Base-by-base conservation (phyloP, 2,797 vertebrate species). In the Premnoplex brunnescens region DNA sequence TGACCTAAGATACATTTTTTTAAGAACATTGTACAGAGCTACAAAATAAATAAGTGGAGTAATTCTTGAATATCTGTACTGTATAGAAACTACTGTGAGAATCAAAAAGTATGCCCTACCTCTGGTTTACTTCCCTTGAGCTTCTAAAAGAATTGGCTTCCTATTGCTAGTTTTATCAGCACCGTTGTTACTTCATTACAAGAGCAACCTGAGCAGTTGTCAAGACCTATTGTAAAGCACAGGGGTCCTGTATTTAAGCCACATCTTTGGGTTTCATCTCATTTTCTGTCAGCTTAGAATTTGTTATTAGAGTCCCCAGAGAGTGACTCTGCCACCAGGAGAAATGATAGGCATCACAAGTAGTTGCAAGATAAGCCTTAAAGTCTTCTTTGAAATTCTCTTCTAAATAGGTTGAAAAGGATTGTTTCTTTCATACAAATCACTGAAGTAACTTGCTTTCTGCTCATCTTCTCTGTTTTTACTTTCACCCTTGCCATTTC, bases 11-110 rank as follows among this genome's bases (percentile, higher is more conserved):
- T 72, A 34, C 22, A 3, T n/a, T 81, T 87, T 87, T 76, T 69
- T 3, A 93, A 88, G 64, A 78, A 72, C 86, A 88, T 66, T 89
- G 49, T 73, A 85, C 62, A 90, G 60, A 89, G 32, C 75, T 96
- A 81, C 56, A 58, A 55, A 88, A 62, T 73, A 60, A 76, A 60
- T 30, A 54, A 69, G 68, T 46, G 54, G 78, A 91, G 34, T 68
- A 91, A 68, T 83, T 89, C 73, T 85, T 82, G 73, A 95, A 60
- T 74, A 87, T 78, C 67, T 88, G 77, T 95, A 89, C 89, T 87
- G 62, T 78, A 85, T 73, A 46, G 82, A 74, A 91, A 94, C 71
- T 95, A 80, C 86, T 95, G 89, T 92, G 68, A 89, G 89, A 95
- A 90, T 93, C 52, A 68, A 28, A 34, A 95, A 58, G 23, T 51